Evolutionary conservation across 2,888 invertebrate genomes (phyloP), one percentile per base, ranked within the genome.

Genomic region (Incurvaria masculella): DNA sequence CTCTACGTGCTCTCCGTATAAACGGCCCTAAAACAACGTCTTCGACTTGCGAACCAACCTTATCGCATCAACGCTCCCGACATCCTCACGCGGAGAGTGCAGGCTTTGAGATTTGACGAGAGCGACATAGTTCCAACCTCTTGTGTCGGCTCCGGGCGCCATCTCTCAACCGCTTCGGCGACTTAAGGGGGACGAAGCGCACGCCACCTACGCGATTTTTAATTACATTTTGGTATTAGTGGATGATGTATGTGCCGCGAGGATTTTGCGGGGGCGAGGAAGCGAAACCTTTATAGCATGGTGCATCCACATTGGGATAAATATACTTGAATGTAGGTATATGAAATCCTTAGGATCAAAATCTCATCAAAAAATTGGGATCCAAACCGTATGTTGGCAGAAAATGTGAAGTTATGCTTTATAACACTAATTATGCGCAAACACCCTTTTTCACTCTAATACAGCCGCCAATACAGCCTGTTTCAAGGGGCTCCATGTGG

Each of bases 1-100:
- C 74, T 56, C 66, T 76, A 76, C 78, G 78, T 78, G 78, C 73
- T 69, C 64, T 66, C 64, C 68, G 70, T 78, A 72, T 76, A 75
- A 76, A 76, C 76, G 76, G 72, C 72, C 68, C 72, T 68, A 75
- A 76, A n/a, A 76, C 76, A 72, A 59, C 61, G 58, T 55, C 52
- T 42, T 50, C 60, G 60, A 68, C 70, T 70, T 72, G 57, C n/a
- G n/a, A n/a, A n/a, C n/a, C 59, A 68, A 72, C 74, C 63, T 57
- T 72, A 52, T 62, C 68, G 21, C 33, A 61, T 43, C 62, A 54
- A 61, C 21, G n/a, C 1, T 27, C 17, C 26, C 39, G 2, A 38
- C 14, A 23, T 50, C 47, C 41, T 42, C 45, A 41, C 10, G 33
- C 14, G 14, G n/a, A n/a, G n/a, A n/a, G n/a, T 33, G 21, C 39